A percentile compares a stretch with the other conserved stretches of the same genome.
Conservation (phyloP, 2,113 vertebrate species). For the Oreotragus oreotragus region DNA sequence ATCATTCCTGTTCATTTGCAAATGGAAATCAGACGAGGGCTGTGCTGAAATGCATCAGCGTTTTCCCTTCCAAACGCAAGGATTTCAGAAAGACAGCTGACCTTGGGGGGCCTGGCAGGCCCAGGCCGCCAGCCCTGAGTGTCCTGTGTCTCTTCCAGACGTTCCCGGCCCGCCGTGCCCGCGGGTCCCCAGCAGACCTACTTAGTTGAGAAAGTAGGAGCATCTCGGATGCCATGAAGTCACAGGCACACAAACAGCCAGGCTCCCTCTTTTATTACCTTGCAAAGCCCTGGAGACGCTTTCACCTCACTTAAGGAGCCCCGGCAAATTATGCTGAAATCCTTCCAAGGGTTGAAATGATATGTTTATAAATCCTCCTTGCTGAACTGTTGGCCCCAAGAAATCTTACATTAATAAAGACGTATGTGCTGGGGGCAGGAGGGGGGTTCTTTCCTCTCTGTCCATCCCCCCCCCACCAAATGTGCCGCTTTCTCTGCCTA, state of each 20-base stretch:
- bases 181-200: conserved; percentile 48
- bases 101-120: conserved; percentile 59
- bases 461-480: not conserved
- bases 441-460: not conserved
- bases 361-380: conserved; percentile 81
- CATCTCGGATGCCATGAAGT: conserved; percentile 53
- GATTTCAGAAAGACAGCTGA: conserved; percentile 67
- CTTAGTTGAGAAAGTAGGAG: conserved; percentile 57
- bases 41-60: conserved; percentile 76
- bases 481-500: not conserved
- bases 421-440: not conserved
- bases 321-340: conserved; percentile 81
- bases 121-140: not conserved
- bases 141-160: not conserved
- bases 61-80: conserved; percentile 73
- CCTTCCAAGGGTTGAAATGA: conserved; percentile 82
- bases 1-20: conserved; percentile 82
- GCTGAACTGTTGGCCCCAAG: conserved; percentile 77
- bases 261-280: conserved; percentile 71
- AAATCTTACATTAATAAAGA: conserved; percentile 77
- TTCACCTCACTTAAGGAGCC: conserved; percentile 78
- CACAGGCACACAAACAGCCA: conserved; percentile 64
- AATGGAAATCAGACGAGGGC: conserved; percentile 83
- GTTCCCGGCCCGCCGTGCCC: conserved; percentile 1
- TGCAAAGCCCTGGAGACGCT: conserved; percentile 68